Conservation (phyloP, 2,113 vertebrate species). For the Onychostruthus taczanowskii region DNA sequence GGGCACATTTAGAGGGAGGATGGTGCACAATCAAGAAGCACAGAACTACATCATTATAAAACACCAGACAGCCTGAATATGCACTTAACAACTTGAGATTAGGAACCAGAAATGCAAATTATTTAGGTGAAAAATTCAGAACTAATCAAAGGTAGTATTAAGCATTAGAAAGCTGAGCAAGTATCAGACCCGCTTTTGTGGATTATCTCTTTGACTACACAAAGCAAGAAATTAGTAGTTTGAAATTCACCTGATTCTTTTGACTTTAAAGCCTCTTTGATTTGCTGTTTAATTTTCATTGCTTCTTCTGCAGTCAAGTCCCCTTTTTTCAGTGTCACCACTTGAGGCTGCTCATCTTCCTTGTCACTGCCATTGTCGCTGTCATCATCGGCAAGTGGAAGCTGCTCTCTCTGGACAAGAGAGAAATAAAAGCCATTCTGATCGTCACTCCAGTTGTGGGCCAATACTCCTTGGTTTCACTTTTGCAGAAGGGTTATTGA, state of each 20-base stretch:
- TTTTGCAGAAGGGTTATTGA: background rate
- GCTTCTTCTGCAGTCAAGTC: conserved; percentile 88
- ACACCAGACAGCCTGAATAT: background rate
- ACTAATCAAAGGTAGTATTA: background rate
- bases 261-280: conserved; percentile 69
- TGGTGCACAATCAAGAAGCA: background rate
- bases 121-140: background rate
- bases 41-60: background rate
- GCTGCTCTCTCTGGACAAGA: conserved; percentile 77
- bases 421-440: background rate
- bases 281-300: conserved; percentile 82
- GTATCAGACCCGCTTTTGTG: background rate
- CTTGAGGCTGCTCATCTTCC: conserved; percentile 92
- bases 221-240: background rate
- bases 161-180: background rate
- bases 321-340: conserved; percentile 88
- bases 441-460: background rate
- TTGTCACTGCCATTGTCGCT: conserved; percentile 79
- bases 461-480: background rate
- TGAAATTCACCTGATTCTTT: conserved; percentile 62
- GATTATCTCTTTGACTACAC: background rate
- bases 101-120: background rate
- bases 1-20: background rate
- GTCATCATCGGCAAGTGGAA: conserved; percentile 79
- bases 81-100: background rate